Conservation (phyloP, 2,888 invertebrate species). For the Corythucha ciliata region DNA sequence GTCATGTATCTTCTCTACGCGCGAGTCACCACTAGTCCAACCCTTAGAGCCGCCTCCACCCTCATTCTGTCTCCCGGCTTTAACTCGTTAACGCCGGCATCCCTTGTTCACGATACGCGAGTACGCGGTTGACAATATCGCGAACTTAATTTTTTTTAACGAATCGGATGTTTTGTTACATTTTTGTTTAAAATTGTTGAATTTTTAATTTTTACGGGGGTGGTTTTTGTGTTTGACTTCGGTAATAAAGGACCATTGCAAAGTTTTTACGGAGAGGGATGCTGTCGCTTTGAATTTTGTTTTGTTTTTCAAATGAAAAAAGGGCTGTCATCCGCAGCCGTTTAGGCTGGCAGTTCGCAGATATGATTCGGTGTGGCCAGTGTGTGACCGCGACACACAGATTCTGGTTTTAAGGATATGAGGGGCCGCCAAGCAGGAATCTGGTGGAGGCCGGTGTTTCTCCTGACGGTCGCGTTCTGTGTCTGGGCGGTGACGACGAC, state of each 20-base stretch:
- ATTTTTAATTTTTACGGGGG: no score
- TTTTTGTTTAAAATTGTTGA: no score
- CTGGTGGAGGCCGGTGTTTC: slow-evolving; percentile 1
- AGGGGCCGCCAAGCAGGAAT: not conserved
- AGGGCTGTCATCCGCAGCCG: no score
- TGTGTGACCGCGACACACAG: not conserved
- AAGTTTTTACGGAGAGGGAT: not conserved
- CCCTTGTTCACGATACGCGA: no score
- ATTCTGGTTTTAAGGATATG: not conserved
- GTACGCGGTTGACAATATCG: no score
- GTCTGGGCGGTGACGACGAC: slow-evolving; percentile 5
- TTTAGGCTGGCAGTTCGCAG: not conserved
- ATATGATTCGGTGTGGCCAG: not conserved
- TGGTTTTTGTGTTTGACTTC: no score
- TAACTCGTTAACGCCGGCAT: no score
- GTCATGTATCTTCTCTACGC: slow-evolving; percentile 10
- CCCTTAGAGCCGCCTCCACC: slow-evolving; percentile 15
- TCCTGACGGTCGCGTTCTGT: slow-evolving; percentile 14
- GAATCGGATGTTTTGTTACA: no score
- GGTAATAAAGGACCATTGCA: not conserved
- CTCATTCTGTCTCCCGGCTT: slow-evolving; percentile 16
- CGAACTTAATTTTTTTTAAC: no score
- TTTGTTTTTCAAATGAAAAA: not conserved
- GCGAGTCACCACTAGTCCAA: no score
- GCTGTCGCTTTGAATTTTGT: not conserved